These are phyloP conservation scores for Dendrocopos noguchii DNA, from an alignment of 2,113 vertebrate species.

Conservation along the genomic window DNA sequence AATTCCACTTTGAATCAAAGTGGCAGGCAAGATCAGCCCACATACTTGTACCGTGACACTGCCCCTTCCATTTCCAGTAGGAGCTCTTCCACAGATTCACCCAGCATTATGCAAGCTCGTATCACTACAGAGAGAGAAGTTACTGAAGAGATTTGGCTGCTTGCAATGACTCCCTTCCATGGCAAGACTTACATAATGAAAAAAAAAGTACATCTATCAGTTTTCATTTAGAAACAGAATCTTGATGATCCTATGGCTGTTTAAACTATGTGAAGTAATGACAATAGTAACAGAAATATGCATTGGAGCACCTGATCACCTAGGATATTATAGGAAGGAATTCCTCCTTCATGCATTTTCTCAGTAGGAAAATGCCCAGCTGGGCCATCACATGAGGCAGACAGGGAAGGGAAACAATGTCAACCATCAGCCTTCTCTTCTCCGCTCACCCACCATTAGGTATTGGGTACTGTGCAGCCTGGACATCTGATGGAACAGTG, in stretches of 20 bases:
- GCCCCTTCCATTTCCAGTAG: not conserved
- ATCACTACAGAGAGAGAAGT: not conserved
- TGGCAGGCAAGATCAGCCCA: not conserved
- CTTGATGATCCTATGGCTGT: not conserved
- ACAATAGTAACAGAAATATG: not conserved
- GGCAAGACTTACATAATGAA: not conserved
- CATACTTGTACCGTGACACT: not conserved
- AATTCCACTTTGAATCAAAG: not conserved
- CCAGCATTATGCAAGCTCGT: not conserved
- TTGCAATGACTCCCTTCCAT: not conserved
- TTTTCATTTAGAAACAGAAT: not conserved
- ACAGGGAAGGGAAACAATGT: not conserved
- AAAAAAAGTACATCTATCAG: not conserved
- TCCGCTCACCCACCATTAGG: not conserved
- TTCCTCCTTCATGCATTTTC: not conserved
- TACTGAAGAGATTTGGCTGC: not conserved
- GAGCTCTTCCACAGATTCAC: not conserved
- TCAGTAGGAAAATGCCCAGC: not conserved
- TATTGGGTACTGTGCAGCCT: not conserved
- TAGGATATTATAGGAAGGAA: not conserved
- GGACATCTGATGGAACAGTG: rapidly evolving
- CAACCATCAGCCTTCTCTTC: not conserved
- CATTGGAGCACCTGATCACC: not conserved
- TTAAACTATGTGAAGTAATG: not conserved
- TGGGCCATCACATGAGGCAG: not conserved